A percentile compares a stretch with the other conserved stretches of the same genome.
Conservation (phyloP, 2,113 vertebrate genomes). For the Pomatorhinus ruficollis region DNA sequence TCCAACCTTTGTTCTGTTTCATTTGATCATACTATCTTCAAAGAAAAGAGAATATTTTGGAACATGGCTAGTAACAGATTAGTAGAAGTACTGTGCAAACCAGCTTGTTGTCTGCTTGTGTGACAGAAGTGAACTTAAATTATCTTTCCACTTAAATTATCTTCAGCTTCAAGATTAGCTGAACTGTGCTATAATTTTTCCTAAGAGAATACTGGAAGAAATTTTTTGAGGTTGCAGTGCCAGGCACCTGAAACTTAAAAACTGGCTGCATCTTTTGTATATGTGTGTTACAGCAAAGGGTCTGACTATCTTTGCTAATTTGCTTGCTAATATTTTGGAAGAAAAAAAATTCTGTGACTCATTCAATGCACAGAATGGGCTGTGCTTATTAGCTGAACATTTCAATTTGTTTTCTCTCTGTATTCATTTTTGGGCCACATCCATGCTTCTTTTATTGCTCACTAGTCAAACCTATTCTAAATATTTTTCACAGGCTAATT, state of each 20-base stretch:
- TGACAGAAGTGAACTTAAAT: not conserved
- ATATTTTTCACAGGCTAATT: not conserved
- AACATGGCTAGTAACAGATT: not conserved
- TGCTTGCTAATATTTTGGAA: not conserved
- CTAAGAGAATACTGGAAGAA: not conserved
- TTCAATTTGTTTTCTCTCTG: not conserved
- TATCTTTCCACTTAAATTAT: not conserved
- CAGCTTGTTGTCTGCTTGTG: not conserved
- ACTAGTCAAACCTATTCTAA: not conserved
- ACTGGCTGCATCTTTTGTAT: not conserved
- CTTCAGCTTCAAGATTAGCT: not conserved
- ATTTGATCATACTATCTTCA: not conserved
- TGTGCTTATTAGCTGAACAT: not conserved
- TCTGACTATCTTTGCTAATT: not conserved
- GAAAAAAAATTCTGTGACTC: not conserved
- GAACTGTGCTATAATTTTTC: not conserved
- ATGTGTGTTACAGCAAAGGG: not conserved
- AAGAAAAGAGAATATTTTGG: not conserved
- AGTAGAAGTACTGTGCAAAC: not conserved
- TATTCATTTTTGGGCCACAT: not conserved
- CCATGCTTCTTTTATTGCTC: not conserved
- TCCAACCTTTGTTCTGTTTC: not conserved
- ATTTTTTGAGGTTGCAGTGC: not conserved
- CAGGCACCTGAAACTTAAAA: not conserved
- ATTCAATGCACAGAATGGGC: not conserved